Percentiles rank a stretch among this genome's conserved stretches.
phyloP scores from a whole-genome alignment of 2,888 invertebrate species.

The Thera obeliscata region DNA sequence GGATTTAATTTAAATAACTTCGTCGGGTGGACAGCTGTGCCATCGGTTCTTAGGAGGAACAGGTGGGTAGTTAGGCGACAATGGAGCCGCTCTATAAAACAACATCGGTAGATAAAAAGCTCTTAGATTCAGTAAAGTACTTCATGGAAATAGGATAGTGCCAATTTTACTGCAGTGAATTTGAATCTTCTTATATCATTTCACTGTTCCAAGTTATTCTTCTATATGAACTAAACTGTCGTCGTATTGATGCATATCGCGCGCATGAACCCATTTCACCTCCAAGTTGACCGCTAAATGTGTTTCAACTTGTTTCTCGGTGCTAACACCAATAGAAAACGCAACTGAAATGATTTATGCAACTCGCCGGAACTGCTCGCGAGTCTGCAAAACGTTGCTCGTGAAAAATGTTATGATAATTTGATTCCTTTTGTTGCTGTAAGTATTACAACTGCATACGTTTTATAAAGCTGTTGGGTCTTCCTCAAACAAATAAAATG shows the following conservation, averaged over 20 bases:
- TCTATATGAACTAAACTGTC: constrained; percentile 45
- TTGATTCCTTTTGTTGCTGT: constrained; percentile 48
- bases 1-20: constrained; percentile 74
- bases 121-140: constrained; percentile 20
- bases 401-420: constrained; percentile 50
- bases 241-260: constrained; percentile 45
- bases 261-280: constrained; percentile 47
- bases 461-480: too few species aligned
- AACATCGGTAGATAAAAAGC: constrained; percentile 30
- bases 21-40: constrained; percentile 55
- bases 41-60: constrained; percentile 43
- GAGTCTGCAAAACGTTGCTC: constrained; percentile 47
- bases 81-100: constrained; percentile 47
- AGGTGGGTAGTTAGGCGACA: constrained; percentile 54
- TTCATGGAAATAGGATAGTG: constrained; percentile 28
- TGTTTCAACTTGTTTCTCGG: constrained; percentile 43
- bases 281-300: constrained; percentile 45
- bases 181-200: constrained; percentile 15
- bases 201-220: constrained; percentile 29
- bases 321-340: constrained; percentile 42
- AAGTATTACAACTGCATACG: constrained; percentile 29
- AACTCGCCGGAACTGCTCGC: constrained; percentile 42
- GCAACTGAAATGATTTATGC: constrained; percentile 49
- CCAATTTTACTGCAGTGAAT: constrained; percentile 30
- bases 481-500: too few species aligned